Evolutionary conservation across 92 coral and sea anemone species (phyloP).

Genomic region (Ricordea florida): DNA sequence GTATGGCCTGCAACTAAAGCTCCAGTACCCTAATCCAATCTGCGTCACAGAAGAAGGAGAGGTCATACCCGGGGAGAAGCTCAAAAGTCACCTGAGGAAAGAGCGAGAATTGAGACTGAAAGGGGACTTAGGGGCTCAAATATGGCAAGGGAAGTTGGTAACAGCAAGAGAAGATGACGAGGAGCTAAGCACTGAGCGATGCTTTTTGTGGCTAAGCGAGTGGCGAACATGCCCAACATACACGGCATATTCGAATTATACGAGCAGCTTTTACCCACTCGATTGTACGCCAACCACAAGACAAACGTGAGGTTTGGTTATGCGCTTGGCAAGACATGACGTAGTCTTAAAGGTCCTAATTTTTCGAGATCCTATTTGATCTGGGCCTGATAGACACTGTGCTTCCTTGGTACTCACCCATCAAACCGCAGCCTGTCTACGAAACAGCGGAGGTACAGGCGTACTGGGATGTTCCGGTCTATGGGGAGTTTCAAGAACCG

Average conservation of each 20-base stretch:
- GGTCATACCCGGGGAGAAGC: constrained; percentile 17
- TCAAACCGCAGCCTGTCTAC: constrained; percentile 48
- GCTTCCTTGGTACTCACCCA: constrained; percentile 54
- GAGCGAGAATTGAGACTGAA: constrained; percentile 16
- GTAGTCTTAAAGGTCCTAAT: constrained; percentile 49
- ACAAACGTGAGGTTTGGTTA: constrained; percentile 39
- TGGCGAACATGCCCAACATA: constrained; percentile 49
- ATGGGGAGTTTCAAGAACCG: no score
- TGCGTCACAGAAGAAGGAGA: constrained; percentile 31
- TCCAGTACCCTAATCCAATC: constrained; percentile 39
- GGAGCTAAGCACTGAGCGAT: constrained; percentile 33
- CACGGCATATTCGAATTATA: constrained; percentile 42
- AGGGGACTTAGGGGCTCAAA: constrained; percentile 34
- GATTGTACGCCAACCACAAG: constrained; percentile 44
- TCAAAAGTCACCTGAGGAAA: constrained; percentile 29
- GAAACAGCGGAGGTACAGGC: constrained; percentile 46
- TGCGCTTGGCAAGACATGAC: constrained; percentile 58
- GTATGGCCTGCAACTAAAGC: constrained; percentile 41
- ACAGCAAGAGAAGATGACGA: constrained; percentile 23
- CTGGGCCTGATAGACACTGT: constrained; percentile 53
- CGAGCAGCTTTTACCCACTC: constrained; percentile 51
- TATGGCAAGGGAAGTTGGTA: constrained; percentile 52
- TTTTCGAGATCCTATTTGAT: constrained; percentile 48
- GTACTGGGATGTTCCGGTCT: constrained; percentile 57
- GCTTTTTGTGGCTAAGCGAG: constrained; percentile 55